Conservation (phyloP, 2,113 vertebrate genomes). For the Ictalurus furcatus region DNA sequence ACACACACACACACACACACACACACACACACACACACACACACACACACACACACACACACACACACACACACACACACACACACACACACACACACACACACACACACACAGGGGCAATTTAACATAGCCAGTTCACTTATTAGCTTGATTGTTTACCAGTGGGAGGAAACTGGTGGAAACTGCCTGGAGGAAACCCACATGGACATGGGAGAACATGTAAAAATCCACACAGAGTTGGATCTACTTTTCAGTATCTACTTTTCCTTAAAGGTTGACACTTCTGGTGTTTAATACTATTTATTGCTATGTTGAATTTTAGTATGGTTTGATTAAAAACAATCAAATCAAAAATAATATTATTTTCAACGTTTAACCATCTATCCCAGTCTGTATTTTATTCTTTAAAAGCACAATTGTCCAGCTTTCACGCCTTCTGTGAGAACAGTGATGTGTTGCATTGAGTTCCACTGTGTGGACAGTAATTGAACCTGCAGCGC, state of each 20-base stretch:
- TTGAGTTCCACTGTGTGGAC: background rate
- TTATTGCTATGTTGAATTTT: background rate
- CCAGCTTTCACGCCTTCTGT: background rate
- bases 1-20: too few relatives aligned
- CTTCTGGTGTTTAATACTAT: background rate
- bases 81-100: too few relatives aligned
- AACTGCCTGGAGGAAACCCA: background rate
- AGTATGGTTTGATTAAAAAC: background rate
- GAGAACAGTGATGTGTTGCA: constrained; percentile 2
- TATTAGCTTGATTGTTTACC: background rate
- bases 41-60: too few relatives aligned
- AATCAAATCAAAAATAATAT: background rate
- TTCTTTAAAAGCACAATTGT: background rate
- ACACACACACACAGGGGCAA: too few relatives aligned
- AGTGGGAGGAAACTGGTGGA: background rate
- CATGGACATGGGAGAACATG: background rate
- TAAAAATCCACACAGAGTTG: background rate
- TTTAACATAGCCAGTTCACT: background rate
- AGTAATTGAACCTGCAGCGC: constrained; percentile 26
- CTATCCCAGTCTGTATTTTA: background rate
- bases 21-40: too few relatives aligned
- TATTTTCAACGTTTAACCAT: background rate
- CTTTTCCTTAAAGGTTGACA: background rate
- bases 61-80: too few relatives aligned
- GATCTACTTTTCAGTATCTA: too few relatives aligned